Conservation (phyloP, 1,140 invertebrate species). For the Lanistes nyassanus region DNA sequence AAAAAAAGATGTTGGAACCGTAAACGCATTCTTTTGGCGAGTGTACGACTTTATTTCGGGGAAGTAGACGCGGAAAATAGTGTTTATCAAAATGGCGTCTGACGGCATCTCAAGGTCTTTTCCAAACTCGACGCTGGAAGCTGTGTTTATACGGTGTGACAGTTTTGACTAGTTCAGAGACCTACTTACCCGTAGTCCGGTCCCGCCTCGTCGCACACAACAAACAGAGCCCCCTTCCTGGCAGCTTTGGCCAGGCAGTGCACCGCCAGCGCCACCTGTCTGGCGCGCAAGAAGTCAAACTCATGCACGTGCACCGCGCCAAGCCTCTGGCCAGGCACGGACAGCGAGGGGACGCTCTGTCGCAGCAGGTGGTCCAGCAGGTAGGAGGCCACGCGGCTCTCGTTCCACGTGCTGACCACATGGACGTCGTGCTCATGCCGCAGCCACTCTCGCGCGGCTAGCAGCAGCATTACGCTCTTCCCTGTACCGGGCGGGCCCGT, state of each 20-base stretch:
- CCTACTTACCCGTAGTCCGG: too few species aligned
- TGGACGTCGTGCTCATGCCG: background rate
- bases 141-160: too few species aligned
- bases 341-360: background rate
- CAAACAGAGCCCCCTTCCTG: background rate
- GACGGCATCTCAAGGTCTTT: background rate
- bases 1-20: too few species aligned
- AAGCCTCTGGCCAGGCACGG: background rate
- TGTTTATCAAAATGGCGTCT: background rate
- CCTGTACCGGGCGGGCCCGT: slow-evolving; percentile 9
- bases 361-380: slow-evolving; percentile 3
- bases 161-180: too few species aligned
- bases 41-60: too few species aligned
- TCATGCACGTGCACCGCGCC: background rate
- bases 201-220: slow-evolving; percentile 1
- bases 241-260: background rate
- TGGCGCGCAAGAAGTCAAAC: background rate
- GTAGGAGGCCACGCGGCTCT: background rate
- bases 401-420: slow-evolving; percentile 15
- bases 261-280: background rate
- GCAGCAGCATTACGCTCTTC: slow-evolving; percentile 10
- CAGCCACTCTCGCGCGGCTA: slow-evolving; percentile 8
- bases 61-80: background rate
- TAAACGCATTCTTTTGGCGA: too few species aligned
- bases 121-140: background rate